Conservation (phyloP, 2,888 invertebrate species). For the Leptinotarsa haldemani region DNA sequence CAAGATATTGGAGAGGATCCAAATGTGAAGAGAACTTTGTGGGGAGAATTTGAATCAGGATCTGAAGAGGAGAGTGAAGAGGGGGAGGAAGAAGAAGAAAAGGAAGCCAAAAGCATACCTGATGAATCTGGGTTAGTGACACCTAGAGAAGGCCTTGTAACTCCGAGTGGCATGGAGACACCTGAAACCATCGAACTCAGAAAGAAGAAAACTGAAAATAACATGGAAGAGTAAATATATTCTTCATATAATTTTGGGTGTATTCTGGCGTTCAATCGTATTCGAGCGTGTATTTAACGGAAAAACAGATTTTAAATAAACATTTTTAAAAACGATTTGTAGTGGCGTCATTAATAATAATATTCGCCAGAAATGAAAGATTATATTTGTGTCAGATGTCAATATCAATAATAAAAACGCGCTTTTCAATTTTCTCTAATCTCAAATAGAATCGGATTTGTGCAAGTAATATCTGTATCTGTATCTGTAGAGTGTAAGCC, state of each 20-base stretch:
- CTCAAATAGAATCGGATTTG: no score
- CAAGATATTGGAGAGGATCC: constrained; percentile 80
- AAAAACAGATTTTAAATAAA: no score
- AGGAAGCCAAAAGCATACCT: constrained; percentile 69
- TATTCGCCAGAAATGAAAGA: no score
- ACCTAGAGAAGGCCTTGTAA: constrained; percentile 92
- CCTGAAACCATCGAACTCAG: constrained; percentile 98
- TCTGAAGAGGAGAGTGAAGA: constrained; percentile 81
- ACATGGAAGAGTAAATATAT: constrained; percentile 85
- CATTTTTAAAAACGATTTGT: no score
- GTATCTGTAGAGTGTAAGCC: no score
- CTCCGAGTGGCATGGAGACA: constrained; percentile 97
- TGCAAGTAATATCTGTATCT: no score
- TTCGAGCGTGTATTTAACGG: no score
- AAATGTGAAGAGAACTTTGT: constrained; percentile 91
- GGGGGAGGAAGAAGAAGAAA: constrained; percentile 77
- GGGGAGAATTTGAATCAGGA: constrained; percentile 98
- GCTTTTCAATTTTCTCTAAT: no score
- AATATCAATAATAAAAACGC: no score
- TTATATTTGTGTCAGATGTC: no score
- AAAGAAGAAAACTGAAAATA: constrained; percentile 95
- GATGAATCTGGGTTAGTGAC: constrained; percentile 90
- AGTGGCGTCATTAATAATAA: no score
- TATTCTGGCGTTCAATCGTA: no score
- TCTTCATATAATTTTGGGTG: neutral